Evolutionary conservation across 2,888 invertebrate genomes (phyloP).

Genomic region (Meghimatium bilineatum): DNA sequence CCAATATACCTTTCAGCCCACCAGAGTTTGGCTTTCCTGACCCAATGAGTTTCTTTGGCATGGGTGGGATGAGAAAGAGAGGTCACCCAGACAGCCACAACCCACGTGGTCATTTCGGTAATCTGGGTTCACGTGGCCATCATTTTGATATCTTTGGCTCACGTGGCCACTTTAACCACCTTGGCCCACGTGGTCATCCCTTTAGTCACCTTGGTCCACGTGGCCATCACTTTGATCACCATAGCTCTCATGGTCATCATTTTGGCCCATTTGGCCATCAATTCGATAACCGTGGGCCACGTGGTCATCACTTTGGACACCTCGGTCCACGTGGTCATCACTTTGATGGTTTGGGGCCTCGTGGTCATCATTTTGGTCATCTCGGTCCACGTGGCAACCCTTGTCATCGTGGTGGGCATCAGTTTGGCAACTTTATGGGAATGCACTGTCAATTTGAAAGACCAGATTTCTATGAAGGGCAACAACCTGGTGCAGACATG

Average conservation of each 20-base stretch:
- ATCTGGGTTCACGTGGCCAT: not conserved
- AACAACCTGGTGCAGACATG: not conserved
- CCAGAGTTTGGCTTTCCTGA: not conserved
- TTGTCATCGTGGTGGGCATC: slow-evolving; percentile 3
- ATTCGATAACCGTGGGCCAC: not conserved
- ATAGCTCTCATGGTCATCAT: not conserved
- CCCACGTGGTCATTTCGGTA: not conserved
- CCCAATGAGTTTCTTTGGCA: not conserved
- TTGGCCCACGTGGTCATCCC: not conserved
- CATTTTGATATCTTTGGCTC: not conserved
- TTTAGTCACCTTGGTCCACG: not conserved
- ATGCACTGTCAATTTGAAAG: slow-evolving; percentile 15
- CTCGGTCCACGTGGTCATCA: not conserved
- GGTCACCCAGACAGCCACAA: slow-evolving; percentile 12
- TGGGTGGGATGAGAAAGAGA: not conserved
- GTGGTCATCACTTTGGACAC: not conserved
- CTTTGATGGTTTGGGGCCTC: not conserved
- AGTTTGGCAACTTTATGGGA: slow-evolving; percentile 10
- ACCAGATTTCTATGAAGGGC: not conserved
- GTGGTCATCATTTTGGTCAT: not conserved
- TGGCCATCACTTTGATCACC: not conserved
- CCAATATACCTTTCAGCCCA: not conserved
- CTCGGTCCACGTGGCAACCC: not conserved
- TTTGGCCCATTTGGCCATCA: not conserved
- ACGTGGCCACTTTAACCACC: not conserved